Percentiles rank a stretch among this genome's conserved stretches.
Evolutionary conservation across 2,113 vertebrate species (phyloP).

Genomic region (Neopipo cinnamomea): DNA sequence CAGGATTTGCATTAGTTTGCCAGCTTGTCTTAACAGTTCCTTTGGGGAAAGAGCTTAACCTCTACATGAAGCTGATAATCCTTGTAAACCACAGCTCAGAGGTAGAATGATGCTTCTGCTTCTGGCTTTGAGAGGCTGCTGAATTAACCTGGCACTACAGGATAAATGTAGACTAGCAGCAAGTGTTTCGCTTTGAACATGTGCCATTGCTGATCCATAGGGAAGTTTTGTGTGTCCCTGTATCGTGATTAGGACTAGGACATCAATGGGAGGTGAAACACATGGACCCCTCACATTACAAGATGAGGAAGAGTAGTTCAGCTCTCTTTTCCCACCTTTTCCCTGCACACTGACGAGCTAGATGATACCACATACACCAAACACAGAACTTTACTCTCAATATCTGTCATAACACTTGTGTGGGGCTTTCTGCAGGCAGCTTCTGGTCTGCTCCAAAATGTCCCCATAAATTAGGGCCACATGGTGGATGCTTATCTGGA

Average conservation of each 20-base stretch:
- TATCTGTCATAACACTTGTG: neutral
- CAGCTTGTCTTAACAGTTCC: neutral
- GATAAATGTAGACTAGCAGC: neutral
- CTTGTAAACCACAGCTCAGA: neutral
- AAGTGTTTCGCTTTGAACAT: fast-evolving
- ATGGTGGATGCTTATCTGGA: neutral
- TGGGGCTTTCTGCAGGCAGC: neutral
- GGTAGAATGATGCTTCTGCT: neutral
- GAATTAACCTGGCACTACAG: neutral
- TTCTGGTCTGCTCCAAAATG: neutral
- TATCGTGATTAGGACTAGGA: fast-evolving
- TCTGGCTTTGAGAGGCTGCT: neutral
- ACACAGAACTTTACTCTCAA: neutral
- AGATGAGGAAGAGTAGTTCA: neutral
- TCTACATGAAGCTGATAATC: neutral
- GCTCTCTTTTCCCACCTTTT: neutral
- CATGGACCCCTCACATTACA: neutral
- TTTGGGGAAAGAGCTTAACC: neutral
- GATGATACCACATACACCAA: neutral
- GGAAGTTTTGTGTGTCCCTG: neutral
- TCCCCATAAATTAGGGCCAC: neutral
- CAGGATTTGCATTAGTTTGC: neutral
- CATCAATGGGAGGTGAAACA: neutral
- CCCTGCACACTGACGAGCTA: neutral
- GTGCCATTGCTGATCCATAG: neutral